Conservation (phyloP, 2,888 invertebrate genomes). For the Cremastobaeus sp. region DNA sequence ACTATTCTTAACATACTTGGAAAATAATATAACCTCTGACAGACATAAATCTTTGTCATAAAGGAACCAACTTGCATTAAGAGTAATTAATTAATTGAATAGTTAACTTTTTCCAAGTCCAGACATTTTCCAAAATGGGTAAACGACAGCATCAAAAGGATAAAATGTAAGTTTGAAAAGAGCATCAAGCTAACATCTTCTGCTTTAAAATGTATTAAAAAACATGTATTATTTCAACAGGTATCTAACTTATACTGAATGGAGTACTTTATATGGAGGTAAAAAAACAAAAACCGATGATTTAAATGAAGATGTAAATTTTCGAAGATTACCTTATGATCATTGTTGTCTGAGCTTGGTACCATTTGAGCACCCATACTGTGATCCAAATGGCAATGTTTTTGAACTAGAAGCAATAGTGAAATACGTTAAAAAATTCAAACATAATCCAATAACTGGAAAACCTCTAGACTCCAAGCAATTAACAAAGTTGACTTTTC, state of each 20-base stretch:
- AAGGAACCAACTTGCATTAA: too few species aligned
- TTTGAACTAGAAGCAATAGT: constrained; percentile 94
- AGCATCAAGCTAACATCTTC: not conserved
- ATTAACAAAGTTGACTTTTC: constrained; percentile 91
- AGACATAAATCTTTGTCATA: too few species aligned
- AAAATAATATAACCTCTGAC: too few species aligned
- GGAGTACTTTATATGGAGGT: constrained; percentile 94
- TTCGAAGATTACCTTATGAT: constrained; percentile 93
- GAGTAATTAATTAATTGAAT: too few species aligned
- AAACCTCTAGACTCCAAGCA: constrained; percentile 90
- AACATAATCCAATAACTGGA: constrained; percentile 96
- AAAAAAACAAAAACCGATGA: constrained; percentile 84
- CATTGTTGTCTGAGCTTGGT: constrained; percentile 95
- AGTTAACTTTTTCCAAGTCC: too few species aligned
- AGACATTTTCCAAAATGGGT: too few species aligned
- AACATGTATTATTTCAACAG: constrained; percentile 75
- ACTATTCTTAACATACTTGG: too few species aligned
- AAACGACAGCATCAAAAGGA: constrained; percentile 96
- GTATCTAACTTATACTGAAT: constrained; percentile 92
- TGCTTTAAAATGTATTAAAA: constrained; percentile 1
- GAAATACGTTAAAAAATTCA: constrained; percentile 92
- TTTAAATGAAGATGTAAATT: constrained; percentile 87
- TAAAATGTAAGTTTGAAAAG: constrained; percentile 79
- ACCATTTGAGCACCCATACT: constrained; percentile 95
- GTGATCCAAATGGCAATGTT: constrained; percentile 93